A percentile compares a stretch with the other conserved stretches of the same genome.
Conservation (phyloP, 2,113 vertebrate species). For the Lichenostomus cassidix region DNA sequence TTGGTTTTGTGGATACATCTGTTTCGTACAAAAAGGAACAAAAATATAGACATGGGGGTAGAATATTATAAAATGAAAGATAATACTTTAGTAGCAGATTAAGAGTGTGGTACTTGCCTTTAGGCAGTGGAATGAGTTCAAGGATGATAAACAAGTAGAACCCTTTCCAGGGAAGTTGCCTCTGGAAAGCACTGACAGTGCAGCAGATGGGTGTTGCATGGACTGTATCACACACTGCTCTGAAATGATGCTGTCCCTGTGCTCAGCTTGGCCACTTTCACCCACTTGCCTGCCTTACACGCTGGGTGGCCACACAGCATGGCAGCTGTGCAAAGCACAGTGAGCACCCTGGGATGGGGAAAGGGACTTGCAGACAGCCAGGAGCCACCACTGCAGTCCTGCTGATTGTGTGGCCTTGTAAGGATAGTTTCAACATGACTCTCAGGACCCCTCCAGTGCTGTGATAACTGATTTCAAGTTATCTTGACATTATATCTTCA, state of each 20-base stretch:
- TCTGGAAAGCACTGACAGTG: not conserved
- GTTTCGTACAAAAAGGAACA: not conserved
- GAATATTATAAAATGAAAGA: not conserved
- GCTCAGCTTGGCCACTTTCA: not conserved
- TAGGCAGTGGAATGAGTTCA: not conserved
- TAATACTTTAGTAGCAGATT: not conserved
- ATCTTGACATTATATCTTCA: not conserved
- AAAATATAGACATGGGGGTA: not conserved
- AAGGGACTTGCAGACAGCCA: not conserved
- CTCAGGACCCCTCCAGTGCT: not conserved
- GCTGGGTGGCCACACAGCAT: accelerated
- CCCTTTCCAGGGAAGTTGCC: not conserved
- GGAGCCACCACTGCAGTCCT: not conserved
- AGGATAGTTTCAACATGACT: not conserved
- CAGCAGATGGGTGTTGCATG: not conserved
- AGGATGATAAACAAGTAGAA: not conserved
- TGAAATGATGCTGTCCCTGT: not conserved
- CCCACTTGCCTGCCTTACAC: not conserved
- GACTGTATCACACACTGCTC: not conserved
- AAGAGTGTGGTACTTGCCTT: not conserved
- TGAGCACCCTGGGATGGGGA: accelerated
- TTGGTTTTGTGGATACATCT: not conserved
- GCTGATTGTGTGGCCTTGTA: not conserved
- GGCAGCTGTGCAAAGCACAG: not conserved
- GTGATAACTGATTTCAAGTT: not conserved